Percentiles rank a stretch among this genome's conserved stretches.
phyloP scores from a whole-genome alignment of 2,888 invertebrate genomes.

The Pemphredon lugubris region DNA sequence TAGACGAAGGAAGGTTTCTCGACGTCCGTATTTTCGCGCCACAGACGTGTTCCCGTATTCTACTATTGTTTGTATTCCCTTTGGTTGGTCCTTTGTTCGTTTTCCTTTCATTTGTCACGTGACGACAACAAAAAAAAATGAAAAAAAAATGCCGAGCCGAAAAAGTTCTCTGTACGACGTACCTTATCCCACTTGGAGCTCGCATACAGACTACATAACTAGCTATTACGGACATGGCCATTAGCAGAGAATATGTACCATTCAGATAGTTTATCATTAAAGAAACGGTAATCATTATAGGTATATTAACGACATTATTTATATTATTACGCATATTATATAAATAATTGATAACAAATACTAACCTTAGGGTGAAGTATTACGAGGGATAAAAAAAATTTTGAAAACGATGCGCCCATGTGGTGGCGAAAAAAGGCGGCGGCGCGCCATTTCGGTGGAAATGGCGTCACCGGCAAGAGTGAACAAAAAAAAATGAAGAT shows the following conservation, averaged over 20 bases:
- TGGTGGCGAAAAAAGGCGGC: slow-evolving; percentile 44
- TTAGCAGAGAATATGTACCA: slow-evolving; percentile 76
- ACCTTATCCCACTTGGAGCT: slow-evolving; percentile 76
- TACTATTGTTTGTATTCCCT: slow-evolving; percentile 49
- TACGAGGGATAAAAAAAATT: slow-evolving; percentile 40
- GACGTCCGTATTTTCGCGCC: slow-evolving; percentile 70
- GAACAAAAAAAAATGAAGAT: slow-evolving; percentile 54
- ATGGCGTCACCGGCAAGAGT: slow-evolving; percentile 45
- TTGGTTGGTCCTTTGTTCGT: slow-evolving; percentile 33
- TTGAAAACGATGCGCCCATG: slow-evolving; percentile 43
- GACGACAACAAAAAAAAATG: neutral
- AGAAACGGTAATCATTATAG: slow-evolving; percentile 78
- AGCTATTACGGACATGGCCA: slow-evolving; percentile 76
- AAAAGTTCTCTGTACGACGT: slow-evolving; percentile 75
- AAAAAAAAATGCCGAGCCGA: slow-evolving; percentile 63
- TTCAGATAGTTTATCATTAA: slow-evolving; percentile 79
- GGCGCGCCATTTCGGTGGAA: slow-evolving; percentile 52
- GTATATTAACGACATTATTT: slow-evolving; percentile 80
- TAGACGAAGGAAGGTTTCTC: slow-evolving; percentile 56
- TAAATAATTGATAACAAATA: slow-evolving; percentile 77
- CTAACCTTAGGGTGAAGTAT: slow-evolving; percentile 77
- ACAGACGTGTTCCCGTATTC: slow-evolving; percentile 70
- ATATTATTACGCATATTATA: slow-evolving; percentile 80
- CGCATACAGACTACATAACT: slow-evolving; percentile 75
- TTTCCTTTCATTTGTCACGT: slow-evolving; percentile 45